Conservation (phyloP, 2,888 invertebrate species). For the Sinohyriopsis cumingii region DNA sequence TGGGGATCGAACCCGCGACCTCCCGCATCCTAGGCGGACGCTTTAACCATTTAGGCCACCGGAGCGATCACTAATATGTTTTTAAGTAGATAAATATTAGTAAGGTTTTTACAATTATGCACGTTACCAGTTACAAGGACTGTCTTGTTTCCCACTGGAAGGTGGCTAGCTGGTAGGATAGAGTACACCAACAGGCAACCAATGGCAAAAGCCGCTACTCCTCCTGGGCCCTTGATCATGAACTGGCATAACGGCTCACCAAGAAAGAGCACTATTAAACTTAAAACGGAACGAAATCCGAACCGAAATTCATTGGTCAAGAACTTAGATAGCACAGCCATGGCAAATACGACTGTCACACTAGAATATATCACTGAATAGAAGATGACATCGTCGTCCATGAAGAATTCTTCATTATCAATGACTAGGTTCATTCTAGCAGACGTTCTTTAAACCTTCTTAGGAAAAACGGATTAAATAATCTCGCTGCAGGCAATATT, state of each 20-base stretch:
- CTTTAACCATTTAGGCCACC: too few species aligned
- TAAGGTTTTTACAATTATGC: too few species aligned
- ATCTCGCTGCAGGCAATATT: too few species aligned
- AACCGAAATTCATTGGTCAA: conserved; percentile 69
- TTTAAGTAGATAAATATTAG: too few species aligned
- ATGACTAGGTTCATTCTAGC: conserved; percentile 38
- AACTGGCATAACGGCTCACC: conserved; percentile 70
- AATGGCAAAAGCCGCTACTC: conserved; percentile 62
- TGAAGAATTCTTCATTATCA: conserved; percentile 34
- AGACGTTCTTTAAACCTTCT: background rate
- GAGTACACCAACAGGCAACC: conserved; percentile 67
- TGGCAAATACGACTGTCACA: conserved; percentile 68
- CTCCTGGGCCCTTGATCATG: conserved; percentile 66
- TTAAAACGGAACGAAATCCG: conserved; percentile 67
- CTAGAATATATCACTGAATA: conserved; percentile 68
- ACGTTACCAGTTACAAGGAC: conserved; percentile 67
- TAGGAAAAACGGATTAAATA: too few species aligned
- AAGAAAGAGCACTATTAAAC: conserved; percentile 64
- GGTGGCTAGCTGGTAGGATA: conserved; percentile 66
- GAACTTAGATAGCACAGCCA: conserved; percentile 70
- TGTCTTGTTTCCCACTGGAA: conserved; percentile 64
- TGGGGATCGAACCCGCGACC: too few species aligned
- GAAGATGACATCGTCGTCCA: conserved; percentile 63
- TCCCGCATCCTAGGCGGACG: too few species aligned
- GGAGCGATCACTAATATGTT: too few species aligned